These are phyloP conservation scores for Tenualosa ilisha DNA, from an alignment of 2,797 vertebrate genomes.

Conservation along the genomic window DNA sequence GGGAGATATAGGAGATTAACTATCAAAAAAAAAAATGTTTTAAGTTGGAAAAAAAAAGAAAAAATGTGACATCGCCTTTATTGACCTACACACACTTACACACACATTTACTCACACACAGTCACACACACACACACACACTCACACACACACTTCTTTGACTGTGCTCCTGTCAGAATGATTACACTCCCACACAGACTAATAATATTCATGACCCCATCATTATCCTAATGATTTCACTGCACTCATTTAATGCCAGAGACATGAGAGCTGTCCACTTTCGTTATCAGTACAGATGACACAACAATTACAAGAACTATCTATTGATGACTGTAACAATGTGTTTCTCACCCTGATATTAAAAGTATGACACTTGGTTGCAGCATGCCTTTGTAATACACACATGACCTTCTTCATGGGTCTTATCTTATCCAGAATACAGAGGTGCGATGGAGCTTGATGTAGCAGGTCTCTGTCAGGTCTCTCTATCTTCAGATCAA, in stretches of 20 bases:
- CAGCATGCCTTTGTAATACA: no score
- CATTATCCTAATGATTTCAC: background rate
- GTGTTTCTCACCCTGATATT: background rate
- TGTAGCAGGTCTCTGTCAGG: background rate
- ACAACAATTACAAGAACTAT: background rate
- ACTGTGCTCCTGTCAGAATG: background rate
- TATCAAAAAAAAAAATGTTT: background rate
- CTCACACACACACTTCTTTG: background rate
- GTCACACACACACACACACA: background rate
- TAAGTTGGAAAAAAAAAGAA: no score
- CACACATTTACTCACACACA: background rate
- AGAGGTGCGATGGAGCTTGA: background rate
- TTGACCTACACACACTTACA: background rate
- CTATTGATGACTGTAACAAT: background rate
- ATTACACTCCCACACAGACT: background rate
- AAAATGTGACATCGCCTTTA: background rate
- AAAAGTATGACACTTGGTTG: no score
- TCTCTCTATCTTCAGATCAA: background rate
- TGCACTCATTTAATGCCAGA: background rate
- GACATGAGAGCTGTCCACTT: background rate
- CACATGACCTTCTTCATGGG: no score
- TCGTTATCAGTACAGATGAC: background rate
- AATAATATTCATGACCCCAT: background rate
- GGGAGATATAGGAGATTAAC: constrained; percentile 50
- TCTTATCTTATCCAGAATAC: background rate